Conservation (phyloP, 2,797 vertebrate genomes). For the Thalassophryne amazonica region DNA sequence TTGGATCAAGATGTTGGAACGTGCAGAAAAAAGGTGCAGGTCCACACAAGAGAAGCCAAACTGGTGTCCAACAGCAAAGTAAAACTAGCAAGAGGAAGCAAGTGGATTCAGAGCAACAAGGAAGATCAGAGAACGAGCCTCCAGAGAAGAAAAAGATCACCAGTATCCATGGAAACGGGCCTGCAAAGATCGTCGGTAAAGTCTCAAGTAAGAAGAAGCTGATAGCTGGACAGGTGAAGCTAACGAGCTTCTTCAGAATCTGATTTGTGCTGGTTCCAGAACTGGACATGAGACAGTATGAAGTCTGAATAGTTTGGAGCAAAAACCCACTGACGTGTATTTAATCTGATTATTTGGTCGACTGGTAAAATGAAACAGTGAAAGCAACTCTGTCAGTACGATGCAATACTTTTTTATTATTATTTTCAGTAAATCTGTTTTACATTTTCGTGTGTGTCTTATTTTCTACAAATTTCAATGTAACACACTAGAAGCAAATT, state of each 20-base stretch:
- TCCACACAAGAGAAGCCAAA: slow-evolving; percentile 54
- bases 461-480: slow-evolving; percentile 19
- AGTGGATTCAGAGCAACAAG: slow-evolving; percentile 72
- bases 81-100: slow-evolving; percentile 84
- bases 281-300: too few relatives aligned
- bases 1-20: slow-evolving; percentile 78
- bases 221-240: slow-evolving; percentile 87
- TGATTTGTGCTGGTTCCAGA: slow-evolving; percentile 49
- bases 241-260: slow-evolving; percentile 88
- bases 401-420: slow-evolving; percentile 28
- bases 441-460: slow-evolving; percentile 11
- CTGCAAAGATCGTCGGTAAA: slow-evolving; percentile 69
- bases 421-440: slow-evolving; percentile 70
- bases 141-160: slow-evolving; percentile 74
- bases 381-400: slow-evolving; percentile 23
- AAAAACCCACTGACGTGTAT: slow-evolving; percentile 4
- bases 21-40: slow-evolving; percentile 60
- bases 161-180: slow-evolving; percentile 43
- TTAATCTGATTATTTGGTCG: slow-evolving; percentile 12
- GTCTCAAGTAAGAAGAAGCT: slow-evolving; percentile 76
- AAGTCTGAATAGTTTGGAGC: too few relatives aligned
- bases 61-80: slow-evolving; percentile 64
- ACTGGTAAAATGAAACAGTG: not conserved
- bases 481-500: not conserved
- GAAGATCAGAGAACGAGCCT: slow-evolving; percentile 77